phyloP scores from a whole-genome alignment of 1,140 invertebrate genomes.

The Trinorchestia longiramus region DNA sequence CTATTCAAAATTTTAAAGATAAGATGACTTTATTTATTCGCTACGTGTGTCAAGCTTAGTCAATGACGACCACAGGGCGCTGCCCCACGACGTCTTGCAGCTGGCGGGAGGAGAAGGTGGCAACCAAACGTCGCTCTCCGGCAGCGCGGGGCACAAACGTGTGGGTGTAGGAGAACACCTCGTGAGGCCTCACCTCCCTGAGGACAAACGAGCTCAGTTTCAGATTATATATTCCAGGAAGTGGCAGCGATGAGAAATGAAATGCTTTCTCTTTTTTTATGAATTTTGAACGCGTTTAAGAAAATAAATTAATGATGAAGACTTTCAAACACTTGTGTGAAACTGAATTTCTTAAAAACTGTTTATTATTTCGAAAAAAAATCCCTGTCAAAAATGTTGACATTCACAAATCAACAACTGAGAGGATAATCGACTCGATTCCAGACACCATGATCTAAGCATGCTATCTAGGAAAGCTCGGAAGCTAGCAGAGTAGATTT shows the following conservation, averaged over 20 bases:
- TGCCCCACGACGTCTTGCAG: slow-evolving; percentile 68
- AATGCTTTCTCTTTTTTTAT: neutral
- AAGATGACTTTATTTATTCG: neutral
- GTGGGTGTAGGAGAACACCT: slow-evolving; percentile 67
- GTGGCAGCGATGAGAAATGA: neutral
- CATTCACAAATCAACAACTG: too few species aligned
- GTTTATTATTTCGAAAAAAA: too few species aligned
- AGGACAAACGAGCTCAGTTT: neutral
- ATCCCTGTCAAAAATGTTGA: too few species aligned
- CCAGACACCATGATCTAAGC: too few species aligned
- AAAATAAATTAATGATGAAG: too few species aligned
- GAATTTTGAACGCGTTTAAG: neutral
- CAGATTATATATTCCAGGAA: neutral
- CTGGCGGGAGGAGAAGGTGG: slow-evolving; percentile 68
- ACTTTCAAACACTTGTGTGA: too few species aligned
- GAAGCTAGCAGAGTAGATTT: too few species aligned
- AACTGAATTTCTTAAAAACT: too few species aligned
- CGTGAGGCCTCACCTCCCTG: slow-evolving; percentile 68
- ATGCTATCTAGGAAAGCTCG: too few species aligned
- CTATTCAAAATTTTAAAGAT: neutral
- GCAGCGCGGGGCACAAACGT: slow-evolving; percentile 67
- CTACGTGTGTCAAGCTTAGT: slow-evolving; percentile 33
- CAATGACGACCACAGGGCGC: slow-evolving; percentile 69
- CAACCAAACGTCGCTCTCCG: slow-evolving; percentile 68
- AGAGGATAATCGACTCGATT: too few species aligned